Base-by-base conservation (phyloP, 2,888 invertebrate species). In the Chalcis sispes region DNA sequence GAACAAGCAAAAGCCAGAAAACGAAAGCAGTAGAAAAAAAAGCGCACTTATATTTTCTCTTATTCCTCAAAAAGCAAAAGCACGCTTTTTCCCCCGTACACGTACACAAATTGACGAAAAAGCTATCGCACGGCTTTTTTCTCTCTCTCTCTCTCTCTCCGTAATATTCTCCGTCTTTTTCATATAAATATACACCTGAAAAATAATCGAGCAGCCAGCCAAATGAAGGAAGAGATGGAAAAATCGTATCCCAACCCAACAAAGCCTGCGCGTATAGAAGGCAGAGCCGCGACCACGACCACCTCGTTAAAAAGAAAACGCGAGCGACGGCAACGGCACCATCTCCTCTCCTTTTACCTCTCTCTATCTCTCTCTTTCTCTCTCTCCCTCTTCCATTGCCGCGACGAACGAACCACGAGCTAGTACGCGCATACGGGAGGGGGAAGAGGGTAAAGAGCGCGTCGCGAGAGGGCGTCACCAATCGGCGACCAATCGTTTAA, bases 21-120 rank as follows among this genome's bases (percentile, higher is more conserved):
- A 7, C 36, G 36, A 46, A 46, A 46, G n/a, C 46, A 8, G 8
- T 13, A 46, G 13, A 46, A 46, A 15, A 46, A 46, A 46, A 46
- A 46, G 46, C 13, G 13, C 4, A 46, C 36, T 36, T 7, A 10
- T 10, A 36, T 36, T 36, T 10, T 7, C 5, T 36, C 36, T 36
- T 4, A 36, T 4, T 36, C 10, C 10, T 36, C 10, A 36, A 15
- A 46, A 15, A 46, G n/a, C 46, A 29, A 10, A 10, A 36, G 46
- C 20, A 18, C n/a, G n/a, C n/a, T n/a, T n/a, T n/a, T n/a, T n/a
- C n/a, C n/a, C n/a, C n/a, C n/a, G n/a, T n/a, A n/a, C n/a, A n/a
- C n/a, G n/a, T n/a, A n/a, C n/a, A n/a, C 7, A 69, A 69, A 58
- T 48, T 69, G 29, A 23, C 29, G 54, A 69, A 69, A 67, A 56